Evolutionary conservation across 2,113 vertebrate genomes (phyloP).

Genomic region (Hippocampus abdominalis): DNA sequence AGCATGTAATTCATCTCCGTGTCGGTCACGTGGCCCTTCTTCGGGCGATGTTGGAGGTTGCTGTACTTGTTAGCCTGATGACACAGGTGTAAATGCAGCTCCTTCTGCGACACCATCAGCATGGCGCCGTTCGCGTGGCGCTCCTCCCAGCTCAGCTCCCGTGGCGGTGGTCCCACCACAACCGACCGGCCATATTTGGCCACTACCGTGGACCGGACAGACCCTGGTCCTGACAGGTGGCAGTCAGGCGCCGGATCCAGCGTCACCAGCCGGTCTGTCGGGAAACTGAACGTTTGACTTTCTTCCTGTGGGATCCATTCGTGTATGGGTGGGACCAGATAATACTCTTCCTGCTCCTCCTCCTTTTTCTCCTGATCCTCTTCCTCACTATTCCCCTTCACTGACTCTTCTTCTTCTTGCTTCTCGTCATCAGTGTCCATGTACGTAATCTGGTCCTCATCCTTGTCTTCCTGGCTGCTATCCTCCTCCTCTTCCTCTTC

Average conservation of each 20-base stretch:
- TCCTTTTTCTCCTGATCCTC: background rate
- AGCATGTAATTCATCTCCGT: slow-evolving; percentile 59
- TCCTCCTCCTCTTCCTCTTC: slow-evolving; percentile 7
- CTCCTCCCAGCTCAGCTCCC: slow-evolving; percentile 7
- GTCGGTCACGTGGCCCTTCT: background rate
- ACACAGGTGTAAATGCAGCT: slow-evolving; percentile 26
- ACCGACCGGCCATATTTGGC: slow-evolving; percentile 24
- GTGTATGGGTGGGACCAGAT: slow-evolving; percentile 61
- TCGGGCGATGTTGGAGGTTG: background rate
- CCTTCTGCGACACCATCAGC: slow-evolving; percentile 40
- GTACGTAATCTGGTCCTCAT: slow-evolving; percentile 38
- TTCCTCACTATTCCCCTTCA: background rate
- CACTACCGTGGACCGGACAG: slow-evolving; percentile 46
- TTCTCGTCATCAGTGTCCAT: slow-evolving; percentile 50
- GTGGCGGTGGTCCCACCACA: slow-evolving; percentile 25
- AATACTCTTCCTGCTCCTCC: background rate
- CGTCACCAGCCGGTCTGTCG: slow-evolving; percentile 26
- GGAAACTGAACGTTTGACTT: background rate
- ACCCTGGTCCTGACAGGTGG: accelerated
- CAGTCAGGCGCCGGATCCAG: background rate
- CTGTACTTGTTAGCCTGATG: background rate
- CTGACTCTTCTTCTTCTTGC: background rate
- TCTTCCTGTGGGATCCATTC: slow-evolving; percentile 74
- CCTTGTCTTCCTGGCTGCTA: slow-evolving; percentile 28
- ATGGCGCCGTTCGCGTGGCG: background rate